Percentiles rank a stretch among this genome's conserved stretches.
Conservation (phyloP, 1,140 invertebrate species). For the Gonioctena quinquepunctata region DNA sequence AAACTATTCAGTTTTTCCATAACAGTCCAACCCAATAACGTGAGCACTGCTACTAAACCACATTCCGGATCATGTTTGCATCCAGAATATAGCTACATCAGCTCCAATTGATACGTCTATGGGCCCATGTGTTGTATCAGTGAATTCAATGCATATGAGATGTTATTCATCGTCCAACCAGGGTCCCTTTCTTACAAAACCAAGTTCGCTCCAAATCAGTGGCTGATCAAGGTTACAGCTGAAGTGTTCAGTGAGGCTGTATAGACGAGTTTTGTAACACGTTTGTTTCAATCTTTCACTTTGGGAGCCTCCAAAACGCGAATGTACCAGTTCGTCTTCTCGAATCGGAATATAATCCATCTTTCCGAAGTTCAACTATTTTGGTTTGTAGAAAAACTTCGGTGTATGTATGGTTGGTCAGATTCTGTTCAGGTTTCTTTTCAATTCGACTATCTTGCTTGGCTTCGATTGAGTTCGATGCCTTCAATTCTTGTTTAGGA, state of each 20-base stretch:
- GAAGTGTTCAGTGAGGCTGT: not conserved
- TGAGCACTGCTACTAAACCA: constrained; percentile 47
- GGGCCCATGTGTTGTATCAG: constrained; percentile 2
- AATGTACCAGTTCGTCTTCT: too few species aligned
- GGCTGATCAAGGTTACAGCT: constrained; percentile 23
- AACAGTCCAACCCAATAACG: constrained; percentile 49
- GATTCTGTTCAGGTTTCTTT: too few species aligned
- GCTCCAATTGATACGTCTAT: constrained; percentile 35
- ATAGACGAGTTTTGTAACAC: constrained; percentile 15
- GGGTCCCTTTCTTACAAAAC: not conserved
- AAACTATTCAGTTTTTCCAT: constrained; percentile 30
- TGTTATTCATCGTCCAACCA: constrained; percentile 18
- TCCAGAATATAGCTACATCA: constrained; percentile 47
- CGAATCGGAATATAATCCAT: too few species aligned
- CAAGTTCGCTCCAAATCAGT: constrained; percentile 14
- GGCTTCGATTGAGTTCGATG: too few species aligned
- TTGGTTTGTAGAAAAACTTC: too few species aligned
- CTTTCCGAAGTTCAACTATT: too few species aligned
- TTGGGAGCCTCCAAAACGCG: constrained; percentile 13
- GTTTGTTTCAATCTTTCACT: not conserved
- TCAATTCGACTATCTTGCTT: too few species aligned
- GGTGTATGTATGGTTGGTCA: not conserved
- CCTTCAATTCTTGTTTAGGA: too few species aligned
- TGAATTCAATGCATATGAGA: not conserved
- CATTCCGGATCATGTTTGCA: constrained; percentile 30